Base-by-base conservation (phyloP, 1,140 invertebrate genomes). In the Epicauta chinensis region DNA sequence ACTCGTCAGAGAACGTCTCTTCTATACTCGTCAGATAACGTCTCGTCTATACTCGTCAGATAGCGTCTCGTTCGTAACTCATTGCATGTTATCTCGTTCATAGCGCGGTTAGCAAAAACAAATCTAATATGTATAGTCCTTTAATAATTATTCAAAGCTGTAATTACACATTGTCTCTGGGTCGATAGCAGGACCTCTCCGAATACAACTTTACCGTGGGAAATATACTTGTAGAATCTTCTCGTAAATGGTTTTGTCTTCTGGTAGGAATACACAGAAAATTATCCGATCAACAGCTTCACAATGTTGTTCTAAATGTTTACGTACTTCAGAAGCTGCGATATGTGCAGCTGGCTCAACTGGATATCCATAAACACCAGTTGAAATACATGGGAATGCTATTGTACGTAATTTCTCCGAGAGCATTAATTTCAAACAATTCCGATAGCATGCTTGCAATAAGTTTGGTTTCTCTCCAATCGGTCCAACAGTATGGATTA, bases 381-480 rank as follows among this genome's bases (percentile, higher is more conserved):
- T 92, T 0, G 87, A 89, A 62, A 93, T 89, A 57, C 89, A 92
- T 13, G 89, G 89, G 69, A 93, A 91, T 31, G 89, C 85, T 16
- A 93, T 79, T 4, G 82, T 77, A 51, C 75, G 73, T 1, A 92
- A 51, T 2, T 81, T 70, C 58, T 89, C 76, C 50, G 81, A 71
- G 45, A 73, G 71, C 23, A 81, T 71, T 6, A 82, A 37, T 1
- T 77, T 65, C 0, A 93, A 68, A 67, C 78, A 81, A 16, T 79
- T 84, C 55, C 75, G 69, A 61, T 93, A 93, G 66, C 87, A 89
- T 10, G 78, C 77, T 52, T 71, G 62, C 1, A 95, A 73, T 15
- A 76, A 71, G 2, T 77, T 71, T 7, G 80, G 75, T 14, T 86
- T 81, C 59, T 87, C 82, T 44, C 86, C 86, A 61, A 77, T 75